These are phyloP conservation scores for Numenius arquata DNA, from an alignment of 2,113 vertebrate genomes.

Conservation along the genomic window DNA sequence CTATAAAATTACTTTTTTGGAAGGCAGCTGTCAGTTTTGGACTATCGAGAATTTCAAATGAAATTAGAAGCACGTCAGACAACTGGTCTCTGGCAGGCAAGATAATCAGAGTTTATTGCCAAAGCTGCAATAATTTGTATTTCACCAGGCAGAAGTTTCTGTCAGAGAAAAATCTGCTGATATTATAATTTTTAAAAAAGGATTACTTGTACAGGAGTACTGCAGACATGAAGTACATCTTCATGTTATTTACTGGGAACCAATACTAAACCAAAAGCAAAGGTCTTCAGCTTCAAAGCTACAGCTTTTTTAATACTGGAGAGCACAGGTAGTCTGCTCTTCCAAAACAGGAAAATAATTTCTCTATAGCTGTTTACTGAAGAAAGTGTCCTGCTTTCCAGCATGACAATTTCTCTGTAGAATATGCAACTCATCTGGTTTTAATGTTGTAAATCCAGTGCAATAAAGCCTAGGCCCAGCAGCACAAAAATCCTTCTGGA, in stretches of 20 bases:
- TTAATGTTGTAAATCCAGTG: not conserved
- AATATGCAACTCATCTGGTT: not conserved
- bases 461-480: not conserved
- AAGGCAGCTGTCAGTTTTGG: not conserved
- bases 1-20: not conserved
- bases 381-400: not conserved
- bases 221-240: not conserved
- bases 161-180: not conserved
- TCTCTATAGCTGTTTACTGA: not conserved
- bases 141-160: not conserved
- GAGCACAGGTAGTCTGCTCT: not conserved
- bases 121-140: not conserved
- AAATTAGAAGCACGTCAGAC: not conserved
- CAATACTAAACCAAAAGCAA: not conserved
- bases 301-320: not conserved
- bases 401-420: not conserved
- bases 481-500: not conserved
- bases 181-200: not conserved
- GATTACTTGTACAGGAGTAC: not conserved
- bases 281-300: not conserved
- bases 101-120: not conserved
- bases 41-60: not conserved
- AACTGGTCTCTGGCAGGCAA: not conserved
- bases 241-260: not conserved
- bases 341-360: not conserved